These are phyloP conservation scores for Drosophila kepulauana DNA, from an alignment of 1,140 invertebrate genomes.

Conservation along the genomic window DNA sequence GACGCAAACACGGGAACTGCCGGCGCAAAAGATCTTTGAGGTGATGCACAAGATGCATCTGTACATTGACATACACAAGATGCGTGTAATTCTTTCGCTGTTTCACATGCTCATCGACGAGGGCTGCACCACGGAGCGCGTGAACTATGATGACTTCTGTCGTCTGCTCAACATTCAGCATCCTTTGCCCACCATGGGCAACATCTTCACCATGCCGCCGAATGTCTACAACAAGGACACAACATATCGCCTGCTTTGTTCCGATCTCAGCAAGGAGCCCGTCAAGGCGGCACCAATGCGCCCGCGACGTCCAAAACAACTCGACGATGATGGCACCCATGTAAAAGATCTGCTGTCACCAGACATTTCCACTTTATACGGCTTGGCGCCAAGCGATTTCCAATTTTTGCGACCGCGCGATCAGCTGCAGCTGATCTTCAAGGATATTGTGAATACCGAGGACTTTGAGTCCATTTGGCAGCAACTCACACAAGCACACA, in stretches of 20 bases:
- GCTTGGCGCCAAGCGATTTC: constrained; percentile 55
- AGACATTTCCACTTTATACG: constrained; percentile 35
- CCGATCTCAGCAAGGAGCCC: constrained; percentile 49
- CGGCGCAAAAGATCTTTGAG: constrained; percentile 44
- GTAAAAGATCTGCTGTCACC: constrained; percentile 58
- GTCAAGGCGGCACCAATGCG: neutral
- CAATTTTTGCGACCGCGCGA: constrained; percentile 45
- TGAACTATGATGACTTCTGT: constrained; percentile 61
- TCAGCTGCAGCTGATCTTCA: constrained; percentile 57
- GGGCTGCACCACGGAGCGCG: constrained; percentile 45
- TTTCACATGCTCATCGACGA: constrained; percentile 63
- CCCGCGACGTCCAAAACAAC: neutral
- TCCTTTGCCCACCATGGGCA: constrained; percentile 57
- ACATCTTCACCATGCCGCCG: constrained; percentile 30
- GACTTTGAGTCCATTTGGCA: constrained; percentile 63
- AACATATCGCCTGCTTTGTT: constrained; percentile 64
- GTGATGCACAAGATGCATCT: constrained; percentile 47
- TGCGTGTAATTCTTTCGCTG: constrained; percentile 42
- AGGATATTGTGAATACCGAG: constrained; percentile 32
- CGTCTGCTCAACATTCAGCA: constrained; percentile 52
- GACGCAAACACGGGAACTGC: constrained; percentile 45
- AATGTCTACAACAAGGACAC: constrained; percentile 55
- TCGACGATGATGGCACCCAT: constrained; percentile 29
- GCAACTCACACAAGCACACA: constrained; percentile 15
- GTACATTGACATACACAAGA: constrained; percentile 46